A percentile compares a stretch with the other conserved stretches of the same genome.
Evolutionary conservation across 2,888 invertebrate genomes (phyloP).

Genomic region (Brassicogethes aeneus): DNA sequence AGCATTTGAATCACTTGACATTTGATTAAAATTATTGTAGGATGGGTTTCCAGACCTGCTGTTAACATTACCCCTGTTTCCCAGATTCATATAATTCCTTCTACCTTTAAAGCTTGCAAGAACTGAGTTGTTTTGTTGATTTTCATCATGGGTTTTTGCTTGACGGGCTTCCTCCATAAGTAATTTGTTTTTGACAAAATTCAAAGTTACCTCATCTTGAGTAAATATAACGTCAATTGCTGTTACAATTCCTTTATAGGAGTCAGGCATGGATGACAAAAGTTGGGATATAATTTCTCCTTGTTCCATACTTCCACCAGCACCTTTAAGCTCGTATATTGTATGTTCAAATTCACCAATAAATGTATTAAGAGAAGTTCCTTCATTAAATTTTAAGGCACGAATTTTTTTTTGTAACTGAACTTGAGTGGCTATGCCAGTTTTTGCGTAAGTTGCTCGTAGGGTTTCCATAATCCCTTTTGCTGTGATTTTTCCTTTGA

Average conservation of each 20-base stretch:
- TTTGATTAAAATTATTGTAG: too few relatives aligned
- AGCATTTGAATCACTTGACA: not conserved
- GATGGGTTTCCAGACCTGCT: too few relatives aligned
- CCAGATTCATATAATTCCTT: too few relatives aligned
- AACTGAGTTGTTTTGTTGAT: too few relatives aligned
- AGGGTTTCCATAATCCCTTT: constrained; percentile 13
- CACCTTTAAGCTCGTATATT: not conserved
- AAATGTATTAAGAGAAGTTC: not conserved
- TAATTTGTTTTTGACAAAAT: not conserved
- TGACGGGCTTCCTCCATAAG: not conserved
- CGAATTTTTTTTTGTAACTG: constrained; percentile 10
- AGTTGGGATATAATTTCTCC: not conserved
- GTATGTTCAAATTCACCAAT: not conserved
- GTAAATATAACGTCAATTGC: not conserved
- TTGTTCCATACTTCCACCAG: not conserved
- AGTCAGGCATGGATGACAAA: not conserved
- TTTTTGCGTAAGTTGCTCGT: constrained; percentile 6
- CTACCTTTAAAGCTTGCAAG: too few relatives aligned
- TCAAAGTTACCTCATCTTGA: not conserved
- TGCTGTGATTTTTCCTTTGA: constrained; percentile 16
- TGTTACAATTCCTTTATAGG: not conserved
- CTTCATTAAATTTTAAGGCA: constrained; percentile 6
- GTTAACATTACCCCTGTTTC: too few relatives aligned
- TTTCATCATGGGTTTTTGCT: not conserved
- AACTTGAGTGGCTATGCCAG: constrained; percentile 7